Evolutionary conservation across 2,888 invertebrate genomes (phyloP).

Genomic region (Cantharis rufa): DNA sequence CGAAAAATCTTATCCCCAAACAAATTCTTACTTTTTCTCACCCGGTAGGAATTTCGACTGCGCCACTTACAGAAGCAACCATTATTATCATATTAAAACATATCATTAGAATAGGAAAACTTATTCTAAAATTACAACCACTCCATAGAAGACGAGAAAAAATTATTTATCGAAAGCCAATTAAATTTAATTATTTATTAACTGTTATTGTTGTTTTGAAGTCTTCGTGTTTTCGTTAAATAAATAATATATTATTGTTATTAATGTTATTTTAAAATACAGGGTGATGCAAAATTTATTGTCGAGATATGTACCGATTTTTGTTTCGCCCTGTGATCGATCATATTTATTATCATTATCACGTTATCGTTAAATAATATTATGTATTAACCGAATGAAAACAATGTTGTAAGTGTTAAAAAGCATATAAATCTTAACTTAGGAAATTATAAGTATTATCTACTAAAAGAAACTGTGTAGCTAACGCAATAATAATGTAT

Average conservation of each 20-base stretch:
- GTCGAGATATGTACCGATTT: not conserved
- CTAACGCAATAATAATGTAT: slow-evolving; percentile 58
- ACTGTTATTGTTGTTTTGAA: not conserved
- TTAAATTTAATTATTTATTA: not conserved
- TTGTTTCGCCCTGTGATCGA: not conserved
- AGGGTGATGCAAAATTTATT: not conserved
- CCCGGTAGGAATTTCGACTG: not conserved
- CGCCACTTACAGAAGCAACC: slow-evolving; percentile 9
- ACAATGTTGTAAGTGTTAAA: slow-evolving; percentile 41
- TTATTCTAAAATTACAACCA: slow-evolving; percentile 5
- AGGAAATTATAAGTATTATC: slow-evolving; percentile 27
- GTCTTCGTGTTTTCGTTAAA: not conserved
- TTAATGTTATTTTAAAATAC: not conserved
- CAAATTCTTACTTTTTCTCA: not conserved
- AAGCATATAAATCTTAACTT: slow-evolving; percentile 45
- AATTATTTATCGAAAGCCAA: not conserved
- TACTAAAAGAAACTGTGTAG: slow-evolving; percentile 53
- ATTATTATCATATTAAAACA: slow-evolving; percentile 29
- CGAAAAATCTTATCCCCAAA: not conserved
- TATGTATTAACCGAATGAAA: not conserved
- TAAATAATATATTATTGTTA: not conserved
- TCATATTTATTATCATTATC: not conserved
- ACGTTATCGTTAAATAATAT: slow-evolving; percentile 11
- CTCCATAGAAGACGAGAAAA: slow-evolving; percentile 7
- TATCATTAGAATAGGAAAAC: slow-evolving; percentile 26